Percentiles rank a stretch among this genome's conserved stretches.
phyloP scores from a whole-genome alignment of 2,888 invertebrate genomes.

The Gryllus longicercus region DNA sequence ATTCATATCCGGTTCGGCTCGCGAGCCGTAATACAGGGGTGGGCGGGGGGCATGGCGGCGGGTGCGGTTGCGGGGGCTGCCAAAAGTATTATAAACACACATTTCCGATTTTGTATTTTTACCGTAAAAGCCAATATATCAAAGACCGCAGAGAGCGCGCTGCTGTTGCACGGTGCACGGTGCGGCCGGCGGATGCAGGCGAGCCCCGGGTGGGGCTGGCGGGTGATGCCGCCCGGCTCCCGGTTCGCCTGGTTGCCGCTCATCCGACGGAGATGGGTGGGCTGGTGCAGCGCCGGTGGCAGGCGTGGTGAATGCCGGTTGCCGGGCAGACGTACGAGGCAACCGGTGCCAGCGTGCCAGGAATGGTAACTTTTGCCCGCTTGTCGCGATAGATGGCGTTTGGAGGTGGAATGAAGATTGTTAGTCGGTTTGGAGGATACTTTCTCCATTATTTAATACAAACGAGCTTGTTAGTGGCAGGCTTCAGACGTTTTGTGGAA shows the following conservation, averaged over 20 bases:
- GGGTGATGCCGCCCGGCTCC: background rate
- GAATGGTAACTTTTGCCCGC: too few species aligned
- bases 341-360: too few species aligned
- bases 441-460: too few species aligned
- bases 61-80: conserved; percentile 1
- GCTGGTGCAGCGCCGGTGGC: background rate
- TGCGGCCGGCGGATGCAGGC: background rate
- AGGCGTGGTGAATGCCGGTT: too few species aligned
- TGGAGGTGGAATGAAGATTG: too few species aligned
- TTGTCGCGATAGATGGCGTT: too few species aligned
- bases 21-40: background rate
- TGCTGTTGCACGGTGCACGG: background rate
- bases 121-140: conserved; percentile 17
- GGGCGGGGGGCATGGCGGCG: too few species aligned
- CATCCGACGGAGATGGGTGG: background rate
- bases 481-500: too few species aligned
- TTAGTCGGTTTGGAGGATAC: too few species aligned
- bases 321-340: too few species aligned
- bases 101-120: conserved; percentile 17
- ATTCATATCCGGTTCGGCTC: conserved; percentile 2
- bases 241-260: too few species aligned
- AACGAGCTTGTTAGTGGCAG: too few species aligned
- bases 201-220: background rate
- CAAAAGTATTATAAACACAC: conserved; percentile 17
- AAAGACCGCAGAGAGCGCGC: background rate